Percentiles rank a stretch among this genome's conserved stretches.
These are phyloP conservation scores for Leptosomus discolor DNA, from an alignment of 2,113 vertebrate species.

Conservation along the genomic window DNA sequence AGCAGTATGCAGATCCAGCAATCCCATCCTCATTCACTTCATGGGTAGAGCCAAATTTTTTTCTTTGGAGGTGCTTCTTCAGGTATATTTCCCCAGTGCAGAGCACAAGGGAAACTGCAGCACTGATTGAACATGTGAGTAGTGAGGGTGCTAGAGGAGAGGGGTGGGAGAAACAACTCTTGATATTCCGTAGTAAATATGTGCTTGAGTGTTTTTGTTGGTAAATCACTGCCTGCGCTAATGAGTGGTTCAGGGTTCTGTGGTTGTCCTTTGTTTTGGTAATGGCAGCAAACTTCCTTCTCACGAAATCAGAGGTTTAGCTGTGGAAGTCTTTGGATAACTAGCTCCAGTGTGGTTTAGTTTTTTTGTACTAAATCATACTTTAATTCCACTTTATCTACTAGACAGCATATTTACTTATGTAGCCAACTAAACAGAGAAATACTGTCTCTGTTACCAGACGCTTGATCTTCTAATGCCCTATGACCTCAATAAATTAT, in stretches of 20 bases:
- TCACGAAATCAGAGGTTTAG: neutral
- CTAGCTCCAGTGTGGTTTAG: neutral
- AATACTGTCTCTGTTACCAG: neutral
- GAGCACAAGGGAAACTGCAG: neutral
- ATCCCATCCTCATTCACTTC: neutral
- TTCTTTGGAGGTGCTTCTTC: neutral
- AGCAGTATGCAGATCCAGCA: neutral
- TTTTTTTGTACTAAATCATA: neutral
- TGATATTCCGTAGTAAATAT: neutral
- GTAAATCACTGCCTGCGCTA: neutral
- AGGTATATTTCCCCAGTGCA: neutral
- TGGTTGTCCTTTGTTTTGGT: neutral
- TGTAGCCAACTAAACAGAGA: neutral
- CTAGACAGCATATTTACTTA: neutral
- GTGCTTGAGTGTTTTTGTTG: neutral
- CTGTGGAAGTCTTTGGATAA: neutral
- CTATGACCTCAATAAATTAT: neutral
- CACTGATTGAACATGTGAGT: neutral
- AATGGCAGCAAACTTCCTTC: neutral
- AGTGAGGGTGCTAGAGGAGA: neutral
- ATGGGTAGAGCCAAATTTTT: neutral
- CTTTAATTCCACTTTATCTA: neutral
- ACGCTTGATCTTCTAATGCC: neutral
- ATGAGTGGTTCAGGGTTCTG: neutral
- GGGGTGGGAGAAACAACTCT: neutral